These are phyloP conservation scores for Steromphala cineraria DNA, from an alignment of 2,888 invertebrate genomes.

Conservation along the genomic window DNA sequence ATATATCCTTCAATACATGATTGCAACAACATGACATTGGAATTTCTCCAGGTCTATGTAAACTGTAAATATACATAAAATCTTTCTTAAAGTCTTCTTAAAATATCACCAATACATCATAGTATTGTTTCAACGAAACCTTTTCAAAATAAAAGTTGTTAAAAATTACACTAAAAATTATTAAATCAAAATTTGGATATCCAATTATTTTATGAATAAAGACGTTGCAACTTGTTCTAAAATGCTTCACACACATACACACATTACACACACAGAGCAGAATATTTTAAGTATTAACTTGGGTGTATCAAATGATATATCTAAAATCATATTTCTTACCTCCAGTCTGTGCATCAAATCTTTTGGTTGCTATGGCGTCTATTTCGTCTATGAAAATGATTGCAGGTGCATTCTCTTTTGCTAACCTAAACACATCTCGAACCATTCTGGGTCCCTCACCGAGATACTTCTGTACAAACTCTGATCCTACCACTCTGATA, in stretches of 20 bases:
- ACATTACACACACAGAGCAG: neutral
- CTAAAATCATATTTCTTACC: slow-evolving; percentile 57
- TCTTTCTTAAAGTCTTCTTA: too few relatives aligned
- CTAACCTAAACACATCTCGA: slow-evolving; percentile 97
- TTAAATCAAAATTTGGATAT: too few relatives aligned
- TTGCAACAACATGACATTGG: too few relatives aligned
- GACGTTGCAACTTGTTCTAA: too few relatives aligned
- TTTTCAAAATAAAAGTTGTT: too few relatives aligned
- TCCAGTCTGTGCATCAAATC: slow-evolving; percentile 98
- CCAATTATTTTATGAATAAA: too few relatives aligned
- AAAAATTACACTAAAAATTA: neutral
- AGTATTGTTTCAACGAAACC: neutral
- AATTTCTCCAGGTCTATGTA: too few relatives aligned
- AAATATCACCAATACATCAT: neutral
- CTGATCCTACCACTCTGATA: slow-evolving; percentile 98
- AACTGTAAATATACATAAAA: too few relatives aligned
- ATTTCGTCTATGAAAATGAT: slow-evolving; percentile 99
- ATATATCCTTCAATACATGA: too few relatives aligned
- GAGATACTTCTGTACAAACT: slow-evolving; percentile 99
- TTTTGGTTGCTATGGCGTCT: slow-evolving; percentile 99
- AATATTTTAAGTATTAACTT: neutral
- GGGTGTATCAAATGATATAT: neutral
- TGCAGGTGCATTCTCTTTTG: slow-evolving; percentile 99
- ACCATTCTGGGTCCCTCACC: slow-evolving; percentile 99
- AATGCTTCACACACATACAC: neutral